Evolutionary conservation across 1,140 invertebrate species (phyloP).

Genomic region (Drosophila ficusphila): DNA sequence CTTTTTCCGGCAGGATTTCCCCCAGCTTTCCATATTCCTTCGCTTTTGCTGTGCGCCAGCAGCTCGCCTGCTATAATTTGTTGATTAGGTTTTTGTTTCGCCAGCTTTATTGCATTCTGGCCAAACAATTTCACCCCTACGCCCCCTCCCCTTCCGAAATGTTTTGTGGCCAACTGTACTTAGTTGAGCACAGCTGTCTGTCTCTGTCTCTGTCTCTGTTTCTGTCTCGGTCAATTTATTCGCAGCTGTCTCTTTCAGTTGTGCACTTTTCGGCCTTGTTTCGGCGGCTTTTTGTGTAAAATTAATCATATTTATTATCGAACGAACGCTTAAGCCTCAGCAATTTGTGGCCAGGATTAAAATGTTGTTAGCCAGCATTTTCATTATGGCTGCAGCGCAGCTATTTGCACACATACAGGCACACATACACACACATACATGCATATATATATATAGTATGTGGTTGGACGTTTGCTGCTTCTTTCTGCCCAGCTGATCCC

Average conservation of each 20-base stretch:
- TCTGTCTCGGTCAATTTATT: neutral
- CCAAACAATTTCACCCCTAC: neutral
- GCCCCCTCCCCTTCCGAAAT: neutral
- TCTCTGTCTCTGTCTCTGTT: neutral
- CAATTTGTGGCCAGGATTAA: slow-evolving; percentile 72
- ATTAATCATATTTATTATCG: slow-evolving; percentile 75
- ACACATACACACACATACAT: neutral
- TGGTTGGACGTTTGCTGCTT: neutral
- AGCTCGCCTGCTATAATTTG: slow-evolving; percentile 53
- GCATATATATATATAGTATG: neutral
- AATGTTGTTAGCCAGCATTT: slow-evolving; percentile 64
- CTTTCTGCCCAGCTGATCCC: slow-evolving; percentile 26
- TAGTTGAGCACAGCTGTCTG: neutral
- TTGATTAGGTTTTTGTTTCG: slow-evolving; percentile 50
- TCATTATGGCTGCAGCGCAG: slow-evolving; percentile 42
- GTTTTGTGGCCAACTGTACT: slow-evolving; percentile 53
- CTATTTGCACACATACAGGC: slow-evolving; percentile 18
- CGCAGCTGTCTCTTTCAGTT: neutral
- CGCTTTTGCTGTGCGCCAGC: neutral
- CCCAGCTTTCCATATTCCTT: neutral
- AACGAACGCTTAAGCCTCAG: slow-evolving; percentile 54
- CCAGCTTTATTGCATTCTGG: slow-evolving; percentile 42
- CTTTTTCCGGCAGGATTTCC: neutral
- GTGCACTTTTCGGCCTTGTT: slow-evolving; percentile 14
- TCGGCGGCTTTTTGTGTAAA: slow-evolving; percentile 40